These are phyloP conservation scores for Delphinus delphis DNA, from an alignment of 2,113 vertebrate genomes.

Conservation along the genomic window DNA sequence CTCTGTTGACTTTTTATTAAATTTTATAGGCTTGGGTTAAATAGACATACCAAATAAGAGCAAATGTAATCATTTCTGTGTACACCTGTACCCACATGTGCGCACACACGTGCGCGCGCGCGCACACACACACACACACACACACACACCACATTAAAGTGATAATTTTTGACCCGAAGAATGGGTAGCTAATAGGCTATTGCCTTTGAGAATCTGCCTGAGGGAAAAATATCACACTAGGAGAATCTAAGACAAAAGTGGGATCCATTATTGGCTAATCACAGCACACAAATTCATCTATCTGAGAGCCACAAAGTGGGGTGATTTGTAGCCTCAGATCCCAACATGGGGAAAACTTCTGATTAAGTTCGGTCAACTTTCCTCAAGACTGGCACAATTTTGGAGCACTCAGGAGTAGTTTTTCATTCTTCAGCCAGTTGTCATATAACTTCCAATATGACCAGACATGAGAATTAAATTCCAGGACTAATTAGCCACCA, in stretches of 20 bases:
- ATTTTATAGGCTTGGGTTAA: not conserved
- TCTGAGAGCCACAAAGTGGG: not conserved
- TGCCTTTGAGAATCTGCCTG: conserved; percentile 44
- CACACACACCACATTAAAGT: not conserved
- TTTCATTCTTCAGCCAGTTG: not conserved
- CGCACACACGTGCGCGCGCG: not conserved
- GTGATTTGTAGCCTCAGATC: conserved; percentile 9
- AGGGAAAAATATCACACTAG: not conserved
- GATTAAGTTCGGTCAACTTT: conserved; percentile 29
- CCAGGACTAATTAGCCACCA: not conserved
- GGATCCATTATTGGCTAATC: conserved; percentile 20
- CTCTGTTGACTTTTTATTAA: not conserved
- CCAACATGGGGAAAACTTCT: conserved; percentile 22
- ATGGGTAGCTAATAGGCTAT: not conserved
- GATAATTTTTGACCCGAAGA: not conserved
- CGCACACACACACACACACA: not conserved
- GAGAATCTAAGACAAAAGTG: conserved; percentile 25
- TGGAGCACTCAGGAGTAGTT: not conserved
- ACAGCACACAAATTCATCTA: conserved; percentile 38
- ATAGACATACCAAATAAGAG: not conserved
- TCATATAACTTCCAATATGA: not conserved
- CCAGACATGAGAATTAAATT: not conserved
- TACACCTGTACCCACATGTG: not conserved
- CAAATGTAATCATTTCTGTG: not conserved
- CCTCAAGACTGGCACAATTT: not conserved